A percentile compares a stretch with the other conserved stretches of the same genome.
phyloP scores from a whole-genome alignment of 2,888 invertebrate species.

The Apocheima hispidaria region DNA sequence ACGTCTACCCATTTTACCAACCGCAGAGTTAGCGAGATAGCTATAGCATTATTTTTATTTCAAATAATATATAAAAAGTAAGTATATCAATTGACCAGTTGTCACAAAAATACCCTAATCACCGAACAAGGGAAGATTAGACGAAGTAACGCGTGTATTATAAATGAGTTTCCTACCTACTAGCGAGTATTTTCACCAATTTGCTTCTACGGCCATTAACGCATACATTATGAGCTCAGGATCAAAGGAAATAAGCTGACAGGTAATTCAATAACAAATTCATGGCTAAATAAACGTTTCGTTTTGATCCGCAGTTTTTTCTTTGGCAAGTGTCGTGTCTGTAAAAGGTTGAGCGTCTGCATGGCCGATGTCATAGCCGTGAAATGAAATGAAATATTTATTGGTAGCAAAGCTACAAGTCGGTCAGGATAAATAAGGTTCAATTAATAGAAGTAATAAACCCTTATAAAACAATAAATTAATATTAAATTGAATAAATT shows the following conservation, averaged over 20 bases:
- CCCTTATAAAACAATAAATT: too few species aligned
- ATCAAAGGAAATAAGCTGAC: constrained; percentile 16
- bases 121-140: neutral
- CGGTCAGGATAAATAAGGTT: too few species aligned
- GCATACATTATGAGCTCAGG: neutral
- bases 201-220: neutral
- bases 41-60: too few species aligned
- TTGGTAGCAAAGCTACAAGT: too few species aligned
- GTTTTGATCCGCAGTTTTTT: neutral
- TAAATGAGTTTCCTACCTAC: neutral
- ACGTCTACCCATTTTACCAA: too few species aligned
- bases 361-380: too few species aligned
- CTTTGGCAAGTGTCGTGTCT: neutral
- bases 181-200: neutral
- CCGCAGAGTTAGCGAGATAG: too few species aligned
- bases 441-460: too few species aligned
- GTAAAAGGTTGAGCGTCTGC: neutral
- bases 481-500: too few species aligned
- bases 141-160: constrained; percentile 11
- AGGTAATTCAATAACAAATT: constrained; percentile 13
- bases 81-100: neutral
- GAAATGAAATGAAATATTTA: too few species aligned
- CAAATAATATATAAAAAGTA: neutral
- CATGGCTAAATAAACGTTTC: constrained; percentile 1
- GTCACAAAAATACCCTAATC: constrained; percentile 2